Conservation (phyloP, 2,888 invertebrate genomes). For the Caprella mutica region DNA sequence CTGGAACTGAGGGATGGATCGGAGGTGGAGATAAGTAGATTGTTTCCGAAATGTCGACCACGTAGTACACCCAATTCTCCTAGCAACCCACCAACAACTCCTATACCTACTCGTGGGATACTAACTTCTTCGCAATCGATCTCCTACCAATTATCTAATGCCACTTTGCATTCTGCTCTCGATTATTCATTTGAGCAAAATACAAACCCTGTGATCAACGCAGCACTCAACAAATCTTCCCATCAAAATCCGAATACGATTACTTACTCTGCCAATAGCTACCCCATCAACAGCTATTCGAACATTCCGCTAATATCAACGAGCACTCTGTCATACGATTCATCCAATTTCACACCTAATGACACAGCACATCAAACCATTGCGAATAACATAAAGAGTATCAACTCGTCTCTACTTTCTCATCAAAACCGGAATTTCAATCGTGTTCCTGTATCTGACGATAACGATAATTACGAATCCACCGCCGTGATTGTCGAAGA, state of each 20-base stretch:
- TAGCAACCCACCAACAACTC: slow-evolving; percentile 23
- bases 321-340: slow-evolving; percentile 18
- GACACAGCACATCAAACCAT: too few species aligned
- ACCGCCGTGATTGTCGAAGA: slow-evolving; percentile 12
- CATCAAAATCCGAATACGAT: slow-evolving; percentile 6
- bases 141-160: background rate
- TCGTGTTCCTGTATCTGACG: slow-evolving; percentile 31
- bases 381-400: too few species aligned
- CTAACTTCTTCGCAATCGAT: background rate
- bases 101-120: background rate
- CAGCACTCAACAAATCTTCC: slow-evolving; percentile 5
- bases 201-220: slow-evolving; percentile 7
- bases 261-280: slow-evolving; percentile 4
- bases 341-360: too few species aligned
- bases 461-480: slow-evolving; percentile 31
- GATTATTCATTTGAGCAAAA: background rate
- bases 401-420: too few species aligned
- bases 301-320: slow-evolving; percentile 12
- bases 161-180: background rate
- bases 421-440: slow-evolving; percentile 27
- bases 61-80: slow-evolving; percentile 38
- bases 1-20: slow-evolving; percentile 36
- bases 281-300: background rate
- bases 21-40: slow-evolving; percentile 64
- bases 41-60: slow-evolving; percentile 78